phyloP scores from a whole-genome alignment of 1,140 invertebrate genomes.

The Tetramorium parvispinum region DNA sequence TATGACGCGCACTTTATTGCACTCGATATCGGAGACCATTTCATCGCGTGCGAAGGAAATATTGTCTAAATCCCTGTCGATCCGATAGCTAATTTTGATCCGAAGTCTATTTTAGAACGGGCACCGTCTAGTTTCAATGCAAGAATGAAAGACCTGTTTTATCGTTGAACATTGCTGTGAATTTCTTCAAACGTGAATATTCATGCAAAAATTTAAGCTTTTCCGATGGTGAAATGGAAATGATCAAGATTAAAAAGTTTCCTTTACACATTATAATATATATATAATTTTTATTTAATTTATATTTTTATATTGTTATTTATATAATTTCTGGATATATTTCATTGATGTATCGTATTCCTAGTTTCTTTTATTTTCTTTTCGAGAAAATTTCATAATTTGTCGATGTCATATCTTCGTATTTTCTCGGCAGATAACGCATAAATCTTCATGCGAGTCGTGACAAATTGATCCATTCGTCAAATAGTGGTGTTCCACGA shows the following conservation, averaged over 20 bases:
- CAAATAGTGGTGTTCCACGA: background rate
- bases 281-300: background rate
- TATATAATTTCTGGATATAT: background rate
- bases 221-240: background rate
- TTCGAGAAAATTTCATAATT: slow-evolving; percentile 8
- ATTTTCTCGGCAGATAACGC: slow-evolving; percentile 3
- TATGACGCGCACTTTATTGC: slow-evolving; percentile 20
- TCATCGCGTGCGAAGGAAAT: background rate
- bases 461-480: slow-evolving; percentile 33
- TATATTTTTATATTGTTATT: background rate
- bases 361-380: background rate
- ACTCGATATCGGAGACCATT: slow-evolving; percentile 1
- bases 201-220: background rate
- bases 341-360: background rate
- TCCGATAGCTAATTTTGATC: background rate
- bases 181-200: background rate
- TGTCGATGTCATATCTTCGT: background rate
- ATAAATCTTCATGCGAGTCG: slow-evolving; percentile 14
- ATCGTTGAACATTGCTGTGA: background rate
- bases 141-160: background rate
- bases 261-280: background rate
- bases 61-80: slow-evolving; percentile 21
- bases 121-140: background rate
- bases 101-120: background rate
- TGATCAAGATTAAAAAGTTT: background rate